Evolutionary conservation across 2,888 invertebrate genomes (phyloP).

Genomic region (Halictus quadricinctus): DNA sequence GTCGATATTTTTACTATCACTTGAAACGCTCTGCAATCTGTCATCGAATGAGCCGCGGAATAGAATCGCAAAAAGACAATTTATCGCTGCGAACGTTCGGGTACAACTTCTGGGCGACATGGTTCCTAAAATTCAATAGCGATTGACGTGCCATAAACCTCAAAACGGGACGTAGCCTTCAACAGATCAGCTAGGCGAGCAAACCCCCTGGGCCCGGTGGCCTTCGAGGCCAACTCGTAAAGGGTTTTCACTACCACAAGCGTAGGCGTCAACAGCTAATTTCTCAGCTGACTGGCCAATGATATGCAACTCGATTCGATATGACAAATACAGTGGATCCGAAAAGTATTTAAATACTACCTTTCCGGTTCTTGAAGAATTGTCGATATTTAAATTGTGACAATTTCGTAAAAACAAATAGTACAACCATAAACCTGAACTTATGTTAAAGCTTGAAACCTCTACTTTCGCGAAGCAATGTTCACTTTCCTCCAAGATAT

Average conservation of each 20-base stretch:
- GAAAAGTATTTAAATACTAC: neutral
- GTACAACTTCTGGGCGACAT: neutral
- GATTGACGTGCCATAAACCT: conserved; percentile 1
- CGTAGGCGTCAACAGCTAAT: neutral
- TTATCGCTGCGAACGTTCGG: neutral
- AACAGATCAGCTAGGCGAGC: neutral
- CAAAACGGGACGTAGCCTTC: neutral
- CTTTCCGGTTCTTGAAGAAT: no score
- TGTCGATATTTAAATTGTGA: neutral
- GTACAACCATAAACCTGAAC: neutral
- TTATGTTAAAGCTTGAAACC: no score
- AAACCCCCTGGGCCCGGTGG: neutral
- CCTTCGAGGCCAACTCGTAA: neutral
- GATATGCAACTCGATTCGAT: neutral
- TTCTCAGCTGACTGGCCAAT: neutral
- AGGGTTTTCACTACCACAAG: neutral
- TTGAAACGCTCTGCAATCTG: neutral
- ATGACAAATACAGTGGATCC: neutral
- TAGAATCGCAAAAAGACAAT: neutral
- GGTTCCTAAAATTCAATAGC: neutral
- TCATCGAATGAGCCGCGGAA: neutral
- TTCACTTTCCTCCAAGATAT: no score
- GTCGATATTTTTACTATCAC: neutral
- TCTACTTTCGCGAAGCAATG: no score
- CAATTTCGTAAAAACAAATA: neutral